phyloP scores from a whole-genome alignment of 2,888 invertebrate genomes.

The Phyllotreta striolata region DNA sequence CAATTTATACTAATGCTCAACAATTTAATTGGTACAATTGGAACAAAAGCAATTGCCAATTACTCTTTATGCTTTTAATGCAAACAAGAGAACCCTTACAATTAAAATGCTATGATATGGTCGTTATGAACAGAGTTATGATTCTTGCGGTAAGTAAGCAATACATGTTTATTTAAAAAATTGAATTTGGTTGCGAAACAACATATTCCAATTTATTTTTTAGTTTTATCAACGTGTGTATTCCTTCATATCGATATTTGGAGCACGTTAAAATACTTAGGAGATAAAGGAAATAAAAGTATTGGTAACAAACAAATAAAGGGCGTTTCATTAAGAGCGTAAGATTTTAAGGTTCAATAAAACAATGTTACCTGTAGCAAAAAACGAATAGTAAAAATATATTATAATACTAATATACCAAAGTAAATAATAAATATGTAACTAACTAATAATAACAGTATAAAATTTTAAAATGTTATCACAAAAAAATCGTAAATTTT shows the following conservation, averaged over 20 bases:
- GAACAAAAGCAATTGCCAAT: background rate
- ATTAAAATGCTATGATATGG: background rate
- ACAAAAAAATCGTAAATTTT: no score
- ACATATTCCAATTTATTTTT: background rate
- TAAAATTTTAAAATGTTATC: no score
- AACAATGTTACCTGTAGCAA: no score
- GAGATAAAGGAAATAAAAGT: no score
- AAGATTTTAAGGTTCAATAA: no score
- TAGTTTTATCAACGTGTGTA: conserved; percentile 1
- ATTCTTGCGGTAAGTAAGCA: conserved; percentile 1
- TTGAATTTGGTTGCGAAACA: background rate
- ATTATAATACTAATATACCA: no score
- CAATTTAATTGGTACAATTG: conserved; percentile 4
- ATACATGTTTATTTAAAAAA: background rate
- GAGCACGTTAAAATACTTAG: background rate
- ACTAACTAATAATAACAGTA: no score
- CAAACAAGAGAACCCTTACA: background rate
- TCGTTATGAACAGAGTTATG: background rate
- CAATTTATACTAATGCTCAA: background rate
- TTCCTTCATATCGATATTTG: conserved; percentile 1
- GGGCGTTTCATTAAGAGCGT: no score
- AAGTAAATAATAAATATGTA: no score
- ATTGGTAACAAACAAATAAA: no score
- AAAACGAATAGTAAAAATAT: no score
- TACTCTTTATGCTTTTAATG: background rate